Evolutionary conservation across 64 coral and sea anemone genomes (phyloP), one percentile per base, ranked within the genome.

Genomic region (Montipora sp.): DNA sequence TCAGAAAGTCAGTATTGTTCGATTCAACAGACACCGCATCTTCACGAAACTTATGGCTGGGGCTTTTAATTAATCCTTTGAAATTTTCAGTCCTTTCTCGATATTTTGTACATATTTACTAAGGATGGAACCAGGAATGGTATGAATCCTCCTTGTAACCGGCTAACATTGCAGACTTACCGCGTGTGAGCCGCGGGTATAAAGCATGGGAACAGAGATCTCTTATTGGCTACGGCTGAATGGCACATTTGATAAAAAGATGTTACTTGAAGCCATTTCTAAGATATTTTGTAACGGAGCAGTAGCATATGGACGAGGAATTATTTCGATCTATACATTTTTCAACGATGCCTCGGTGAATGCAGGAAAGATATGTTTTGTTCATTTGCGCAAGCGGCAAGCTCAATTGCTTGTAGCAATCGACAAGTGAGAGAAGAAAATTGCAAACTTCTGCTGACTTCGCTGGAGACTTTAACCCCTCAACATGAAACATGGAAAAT

Each of bases 331-430:
- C 77, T 79, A 79, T 79, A 24, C 22, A 79, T 79, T 79, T 79
- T 79, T 79, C 77, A 79, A 79, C 77, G 47, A 51, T 79, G 12
- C 2, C 47, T 51, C 77, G 48, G 48, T 79, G 47, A 50, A 24
- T 79, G 77, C 77, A 79, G 77, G 77, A 79, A 79, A 79, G 77
- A 79, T n/a, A 79, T 79, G 77, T 79, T 79, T 79, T 79, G 77
- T 53, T 79, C 77, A 79, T 79, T 79, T 79, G 16, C 49, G 48
- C 4, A 15, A 79, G 77, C 49, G 15, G 49, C 77, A 79, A 79
- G 77, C 77, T 79, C 77, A 79, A 79, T 79, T 79, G 48, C 77
- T 79, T 79, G 47, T 51, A 49, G 49, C 48, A 79, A 79, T 79
- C 77, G 47, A 79, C 47, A 79, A 51, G 77, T 79, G 77, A 79